Conservation (phyloP, 1,140 invertebrate species). For the Zaprionus ornatus region DNA sequence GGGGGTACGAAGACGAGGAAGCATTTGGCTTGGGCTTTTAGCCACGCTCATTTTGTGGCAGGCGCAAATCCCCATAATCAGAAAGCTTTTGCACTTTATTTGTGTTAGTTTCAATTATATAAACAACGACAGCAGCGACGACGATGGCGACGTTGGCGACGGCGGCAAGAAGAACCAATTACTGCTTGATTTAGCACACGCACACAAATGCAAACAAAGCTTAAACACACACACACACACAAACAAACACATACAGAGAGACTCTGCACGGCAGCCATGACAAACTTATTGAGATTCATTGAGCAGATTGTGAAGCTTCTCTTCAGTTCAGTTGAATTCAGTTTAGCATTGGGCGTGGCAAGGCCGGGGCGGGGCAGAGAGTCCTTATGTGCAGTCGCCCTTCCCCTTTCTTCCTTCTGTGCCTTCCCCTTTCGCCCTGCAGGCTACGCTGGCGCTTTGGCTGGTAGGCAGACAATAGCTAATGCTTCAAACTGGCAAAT, state of each 20-base stretch:
- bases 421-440: background rate
- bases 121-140: conserved; percentile 52
- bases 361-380: background rate
- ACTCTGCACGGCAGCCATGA: conserved; percentile 42
- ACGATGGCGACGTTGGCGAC: conserved; percentile 15
- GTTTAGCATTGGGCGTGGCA: background rate
- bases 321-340: conserved; percentile 53
- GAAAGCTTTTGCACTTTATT: conserved; percentile 82
- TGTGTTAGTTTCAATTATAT: conserved; percentile 82
- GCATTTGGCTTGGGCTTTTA: conserved; percentile 46
- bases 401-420: background rate
- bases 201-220: conserved; percentile 68
- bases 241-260: conserved; percentile 16
- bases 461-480: conserved; percentile 52
- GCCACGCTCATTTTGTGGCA: conserved; percentile 72
- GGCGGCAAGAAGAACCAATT: conserved; percentile 69
- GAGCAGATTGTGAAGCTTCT: conserved; percentile 68
- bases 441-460: conserved; percentile 7
- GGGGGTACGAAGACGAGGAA: conserved; percentile 12
- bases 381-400: background rate
- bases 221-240: conserved; percentile 28
- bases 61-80: conserved; percentile 78
- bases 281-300: conserved; percentile 81
- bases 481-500: conserved; percentile 72
- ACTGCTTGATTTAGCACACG: conserved; percentile 79